Evolutionary conservation across 2,888 invertebrate species (phyloP), one percentile per base, ranked within the genome.

Genomic region (Thumatha senex): DNA sequence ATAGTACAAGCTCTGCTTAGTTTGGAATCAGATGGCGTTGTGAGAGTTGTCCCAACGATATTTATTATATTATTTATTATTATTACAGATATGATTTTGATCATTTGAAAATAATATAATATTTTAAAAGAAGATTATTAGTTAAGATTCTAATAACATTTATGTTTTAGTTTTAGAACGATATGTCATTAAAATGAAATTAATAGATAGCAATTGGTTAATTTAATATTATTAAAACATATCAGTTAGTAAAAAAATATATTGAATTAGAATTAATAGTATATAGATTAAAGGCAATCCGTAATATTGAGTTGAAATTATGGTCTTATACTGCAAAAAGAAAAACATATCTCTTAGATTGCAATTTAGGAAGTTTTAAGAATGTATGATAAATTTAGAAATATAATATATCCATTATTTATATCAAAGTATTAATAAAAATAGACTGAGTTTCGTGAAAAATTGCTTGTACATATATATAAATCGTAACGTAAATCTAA

Each of bases 361-460:
- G 63, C 60, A 60, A 61, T 49, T 54, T 67, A 63, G 60, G 48
- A 48, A 58, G 54, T 54, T 51, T 56, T 53, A 18, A 5, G 7
- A 31, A 50, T 53, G 29, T 58, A 70, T 56, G 50, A n/a, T 64
- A 56, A 70, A 59, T 70, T 65, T 73, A 74, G 63, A 61, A 54
- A 67, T 66, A 60, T 67, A 54, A 11, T 31, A 8, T 57, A 63
- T 56, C 11, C 18, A 35, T 9, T 46, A 57, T 65, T 48, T 59
- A 57, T 64, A 48, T 64, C 62, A 68, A 72, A 82, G 80, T 84
- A 82, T 82, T 83, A 79, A 76, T 80, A 78, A 82, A 70, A 70
- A 86, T 86, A 86, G 86, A 86, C 86, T 86, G 86, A 86, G 78
- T 76, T 80, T 58, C 61, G 69, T 73, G 60, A 73, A 68, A 51